Evolutionary conservation across 2,888 invertebrate genomes (phyloP).

Genomic region (Hermaeophaga mercurialis): DNA sequence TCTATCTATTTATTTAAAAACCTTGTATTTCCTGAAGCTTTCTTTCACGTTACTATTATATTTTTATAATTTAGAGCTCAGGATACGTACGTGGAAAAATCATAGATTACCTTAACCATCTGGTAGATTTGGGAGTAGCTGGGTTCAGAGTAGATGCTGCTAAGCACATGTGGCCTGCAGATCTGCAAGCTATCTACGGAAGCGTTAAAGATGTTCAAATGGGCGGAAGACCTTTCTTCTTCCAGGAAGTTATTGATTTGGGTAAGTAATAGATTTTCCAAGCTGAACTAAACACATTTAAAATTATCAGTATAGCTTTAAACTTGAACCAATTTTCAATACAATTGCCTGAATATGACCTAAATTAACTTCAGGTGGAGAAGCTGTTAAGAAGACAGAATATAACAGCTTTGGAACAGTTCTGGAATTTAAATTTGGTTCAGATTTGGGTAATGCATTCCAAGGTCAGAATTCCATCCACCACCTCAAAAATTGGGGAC

Average conservation of each 20-base stretch:
- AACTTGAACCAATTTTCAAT: no score
- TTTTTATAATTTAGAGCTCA: conserved; percentile 58
- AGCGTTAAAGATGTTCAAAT: conserved; percentile 63
- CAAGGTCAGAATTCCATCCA: conserved; percentile 66
- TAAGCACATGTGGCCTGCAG: conserved; percentile 63
- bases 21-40: no score
- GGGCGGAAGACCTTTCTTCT: conserved; percentile 70
- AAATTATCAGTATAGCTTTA: no score
- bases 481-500: conserved; percentile 68
- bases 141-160: conserved; percentile 63
- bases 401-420: conserved; percentile 64
- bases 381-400: conserved; percentile 57
- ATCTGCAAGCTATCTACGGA: conserved; percentile 60
- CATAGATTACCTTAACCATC: conserved; percentile 59
- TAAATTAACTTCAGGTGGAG: conserved; percentile 47
- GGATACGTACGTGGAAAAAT: conserved; percentile 59
- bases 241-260: conserved; percentile 78
- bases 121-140: conserved; percentile 62
- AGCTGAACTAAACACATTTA: no score
- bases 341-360: no score
- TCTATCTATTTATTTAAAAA: no score
- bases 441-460: conserved; percentile 64
- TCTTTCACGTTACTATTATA: not conserved
- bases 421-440: conserved; percentile 75
- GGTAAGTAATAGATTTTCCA: conserved; percentile 33